These are phyloP conservation scores for Coregonus sp. DNA, from an alignment of 2,797 vertebrate genomes.

Conservation along the genomic window DNA sequence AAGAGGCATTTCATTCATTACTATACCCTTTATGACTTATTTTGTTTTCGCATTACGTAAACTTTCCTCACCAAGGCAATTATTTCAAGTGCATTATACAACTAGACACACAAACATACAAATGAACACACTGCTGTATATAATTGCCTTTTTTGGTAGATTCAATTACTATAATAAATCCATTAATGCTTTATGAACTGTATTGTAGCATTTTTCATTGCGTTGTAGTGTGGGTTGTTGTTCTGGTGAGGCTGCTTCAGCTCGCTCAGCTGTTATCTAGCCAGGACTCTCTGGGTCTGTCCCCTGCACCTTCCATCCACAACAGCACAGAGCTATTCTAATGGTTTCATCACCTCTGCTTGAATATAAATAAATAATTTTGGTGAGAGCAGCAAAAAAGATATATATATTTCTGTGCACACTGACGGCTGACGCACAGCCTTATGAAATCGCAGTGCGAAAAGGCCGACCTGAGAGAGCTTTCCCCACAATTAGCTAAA, in stretches of 20 bases:
- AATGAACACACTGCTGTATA: background rate
- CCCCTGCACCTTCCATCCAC: constrained; percentile 29
- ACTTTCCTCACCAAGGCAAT: background rate
- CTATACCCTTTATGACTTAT: background rate
- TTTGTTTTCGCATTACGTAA: background rate
- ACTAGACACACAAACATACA: background rate
- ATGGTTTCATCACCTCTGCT: constrained; percentile 58
- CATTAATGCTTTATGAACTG: background rate
- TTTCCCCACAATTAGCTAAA: constrained; percentile 21
- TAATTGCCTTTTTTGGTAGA: background rate
- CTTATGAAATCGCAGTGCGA: constrained; percentile 67
- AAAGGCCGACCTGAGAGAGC: constrained; percentile 42
- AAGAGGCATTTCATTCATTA: background rate
- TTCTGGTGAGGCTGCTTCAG: background rate
- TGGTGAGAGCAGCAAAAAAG: constrained; percentile 47
- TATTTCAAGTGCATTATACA: background rate
- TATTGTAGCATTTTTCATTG: background rate
- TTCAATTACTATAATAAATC: background rate
- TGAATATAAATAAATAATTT: constrained; percentile 69
- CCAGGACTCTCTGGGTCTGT: background rate
- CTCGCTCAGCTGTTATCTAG: background rate
- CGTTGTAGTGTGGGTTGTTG: too few species aligned
- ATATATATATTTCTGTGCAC: constrained; percentile 46
- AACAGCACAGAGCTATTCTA: constrained; percentile 26
- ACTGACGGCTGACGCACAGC: constrained; percentile 39